A percentile compares a stretch with the other conserved stretches of the same genome.
These are phyloP conservation scores for Nebria salina DNA, from an alignment of 2,888 invertebrate species.

Conservation along the genomic window DNA sequence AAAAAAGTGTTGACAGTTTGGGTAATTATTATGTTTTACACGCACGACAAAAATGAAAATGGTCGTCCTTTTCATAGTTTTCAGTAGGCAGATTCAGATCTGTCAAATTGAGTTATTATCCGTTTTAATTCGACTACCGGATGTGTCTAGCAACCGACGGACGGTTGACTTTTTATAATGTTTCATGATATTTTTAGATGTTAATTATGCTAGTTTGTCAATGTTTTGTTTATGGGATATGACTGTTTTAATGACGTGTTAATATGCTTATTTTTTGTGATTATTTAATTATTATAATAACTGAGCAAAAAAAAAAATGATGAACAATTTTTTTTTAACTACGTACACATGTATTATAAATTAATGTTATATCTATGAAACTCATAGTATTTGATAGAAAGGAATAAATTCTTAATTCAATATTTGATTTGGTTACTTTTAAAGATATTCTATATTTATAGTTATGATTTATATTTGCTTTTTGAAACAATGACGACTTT, in stretches of 20 bases:
- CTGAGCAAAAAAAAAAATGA: background rate
- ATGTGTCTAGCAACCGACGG: background rate
- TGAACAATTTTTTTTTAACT: background rate
- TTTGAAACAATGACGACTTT: background rate
- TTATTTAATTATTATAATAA: background rate
- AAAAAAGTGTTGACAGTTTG: conserved; percentile 33
- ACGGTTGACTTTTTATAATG: background rate
- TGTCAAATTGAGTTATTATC: background rate
- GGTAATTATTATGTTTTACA: conserved; percentile 36
- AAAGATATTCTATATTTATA: background rate
- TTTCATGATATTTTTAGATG: background rate
- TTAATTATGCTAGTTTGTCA: background rate
- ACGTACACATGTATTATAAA: too few species aligned
- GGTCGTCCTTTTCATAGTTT: background rate
- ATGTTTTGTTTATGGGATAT: background rate
- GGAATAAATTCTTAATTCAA: too few species aligned
- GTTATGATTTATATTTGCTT: too few species aligned
- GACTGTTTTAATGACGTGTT: background rate
- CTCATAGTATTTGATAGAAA: too few species aligned
- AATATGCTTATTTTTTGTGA: background rate
- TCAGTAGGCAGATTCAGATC: background rate
- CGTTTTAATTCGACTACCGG: background rate
- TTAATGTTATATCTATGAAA: too few species aligned
- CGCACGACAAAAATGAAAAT: conserved; percentile 25
- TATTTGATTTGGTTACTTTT: background rate